Evolutionary conservation across 2,888 invertebrate genomes (phyloP), one percentile per base, ranked within the genome.

Genomic region (Euphydryas editha): DNA sequence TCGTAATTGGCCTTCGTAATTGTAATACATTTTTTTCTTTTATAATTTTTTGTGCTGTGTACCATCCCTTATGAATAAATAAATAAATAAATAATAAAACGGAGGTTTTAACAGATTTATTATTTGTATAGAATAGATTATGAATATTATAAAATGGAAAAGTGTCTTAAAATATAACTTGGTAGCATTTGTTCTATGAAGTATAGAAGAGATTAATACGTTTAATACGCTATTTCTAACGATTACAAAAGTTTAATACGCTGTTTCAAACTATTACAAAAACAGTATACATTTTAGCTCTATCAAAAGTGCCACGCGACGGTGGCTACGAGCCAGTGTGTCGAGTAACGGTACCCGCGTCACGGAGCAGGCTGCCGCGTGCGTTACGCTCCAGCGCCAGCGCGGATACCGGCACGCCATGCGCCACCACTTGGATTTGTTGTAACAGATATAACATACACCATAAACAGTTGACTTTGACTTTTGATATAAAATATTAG

Each of bases 271-370:
- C 5, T 2, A 44, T 47, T 51, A n/a, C 8, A 51, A 51, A 51
- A 24, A 49, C 49, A 49, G 21, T 49, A 13, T 13, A 21, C 47
- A 37, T 51, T 64, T 59, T 20, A 24, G 44, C 30, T 44, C 44
- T 54, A 59, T 51, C 58, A 64, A 64, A 64, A 64, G 58, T 36
- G 58, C 58, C 54, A 17, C n/a, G 24, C 30, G 58, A n/a, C 49
- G 55, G 46, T 37, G 59, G 69, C 68, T 54, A 24, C 56, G 44
- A 65, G 67, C 59, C 68, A 88, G 82, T 90, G 82, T 90, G 91
- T 86, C 90, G 79, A 72, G 65, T 91, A 90, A 90, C 91, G 91
- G 91, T 79, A 83, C 71, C 64, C 62, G 75, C 83, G 85, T 80
- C 81, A 81, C 80, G 79, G 74, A 74, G 47, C 39, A 51, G 17